These are phyloP conservation scores for Microtus richardsoni DNA, from an alignment of 2,113 vertebrate genomes.

Conservation along the genomic window DNA sequence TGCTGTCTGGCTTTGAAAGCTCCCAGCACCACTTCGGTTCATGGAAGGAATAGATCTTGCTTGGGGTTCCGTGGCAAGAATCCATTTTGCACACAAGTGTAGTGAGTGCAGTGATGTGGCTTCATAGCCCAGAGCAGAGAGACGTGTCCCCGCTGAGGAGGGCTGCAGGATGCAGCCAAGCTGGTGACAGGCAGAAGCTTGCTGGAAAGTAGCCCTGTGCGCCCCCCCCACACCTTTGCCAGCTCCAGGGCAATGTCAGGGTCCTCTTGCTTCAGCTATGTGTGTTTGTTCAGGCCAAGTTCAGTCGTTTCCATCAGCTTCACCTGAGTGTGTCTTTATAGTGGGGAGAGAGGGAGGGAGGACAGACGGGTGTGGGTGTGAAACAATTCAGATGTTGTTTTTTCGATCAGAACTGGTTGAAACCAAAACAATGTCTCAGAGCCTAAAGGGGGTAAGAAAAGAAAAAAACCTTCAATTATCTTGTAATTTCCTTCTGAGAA, in stretches of 20 bases:
- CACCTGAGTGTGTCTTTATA: neutral
- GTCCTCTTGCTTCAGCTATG: accelerated
- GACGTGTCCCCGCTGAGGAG: neutral
- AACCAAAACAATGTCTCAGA: slow-evolving; percentile 60
- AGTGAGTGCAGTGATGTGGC: neutral
- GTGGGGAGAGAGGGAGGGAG: neutral
- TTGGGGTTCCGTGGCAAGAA: neutral
- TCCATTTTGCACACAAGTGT: neutral
- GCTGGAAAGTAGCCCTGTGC: neutral
- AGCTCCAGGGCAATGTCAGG: neutral
- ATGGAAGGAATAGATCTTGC: neutral
- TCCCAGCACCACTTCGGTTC: neutral
- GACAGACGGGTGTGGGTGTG: neutral
- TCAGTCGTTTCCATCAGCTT: neutral
- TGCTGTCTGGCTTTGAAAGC: neutral
- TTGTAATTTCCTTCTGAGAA: slow-evolving; percentile 69
- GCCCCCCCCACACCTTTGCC: too few relatives aligned
- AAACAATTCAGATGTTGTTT: slow-evolving; percentile 43
- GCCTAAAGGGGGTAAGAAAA: slow-evolving; percentile 17
- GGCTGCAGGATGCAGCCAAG: neutral
- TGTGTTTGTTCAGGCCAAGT: neutral
- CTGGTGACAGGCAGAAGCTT: slow-evolving; percentile 44
- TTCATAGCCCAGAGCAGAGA: neutral
- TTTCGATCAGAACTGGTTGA: slow-evolving; percentile 18
- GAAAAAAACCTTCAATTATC: slow-evolving; percentile 61